Conservation (phyloP, 1,140 invertebrate genomes). For the Lasioglossum albipes region DNA sequence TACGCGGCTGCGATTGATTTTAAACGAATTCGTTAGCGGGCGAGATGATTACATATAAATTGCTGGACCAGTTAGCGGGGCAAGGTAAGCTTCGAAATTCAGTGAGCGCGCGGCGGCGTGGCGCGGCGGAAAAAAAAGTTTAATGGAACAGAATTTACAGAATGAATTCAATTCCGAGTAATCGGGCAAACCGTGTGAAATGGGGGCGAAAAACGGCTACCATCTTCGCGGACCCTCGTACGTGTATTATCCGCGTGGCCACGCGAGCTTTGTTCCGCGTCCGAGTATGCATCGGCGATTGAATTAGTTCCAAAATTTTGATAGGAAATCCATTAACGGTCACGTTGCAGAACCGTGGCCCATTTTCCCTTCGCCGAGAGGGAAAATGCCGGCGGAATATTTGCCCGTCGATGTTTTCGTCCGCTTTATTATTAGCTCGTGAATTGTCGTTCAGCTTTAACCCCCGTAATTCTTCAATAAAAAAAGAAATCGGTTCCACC, state of each 20-base stretch:
- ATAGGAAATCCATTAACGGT: slow-evolving; percentile 66
- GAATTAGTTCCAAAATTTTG: slow-evolving; percentile 66
- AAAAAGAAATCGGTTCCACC: too few relatives aligned
- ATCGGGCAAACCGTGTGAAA: not conserved
- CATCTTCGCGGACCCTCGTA: not conserved
- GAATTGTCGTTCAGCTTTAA: not conserved
- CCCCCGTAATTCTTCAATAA: too few relatives aligned
- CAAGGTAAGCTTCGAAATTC: not conserved
- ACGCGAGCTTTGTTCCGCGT: slow-evolving; percentile 10
- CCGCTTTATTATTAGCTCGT: not conserved
- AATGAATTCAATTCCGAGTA: not conserved
- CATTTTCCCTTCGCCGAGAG: slow-evolving; percentile 25
- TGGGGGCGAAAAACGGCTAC: not conserved
- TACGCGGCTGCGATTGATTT: too few relatives aligned
- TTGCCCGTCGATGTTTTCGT: slow-evolving; percentile 24
- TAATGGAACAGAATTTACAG: not conserved
- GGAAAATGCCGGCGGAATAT: slow-evolving; percentile 1
- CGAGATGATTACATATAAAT: not conserved
- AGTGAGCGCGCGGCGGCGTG: not conserved
- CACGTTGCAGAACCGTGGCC: slow-evolving; percentile 32
- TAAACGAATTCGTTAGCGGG: too few relatives aligned
- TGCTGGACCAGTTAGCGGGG: not conserved
- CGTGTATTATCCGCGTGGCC: not conserved
- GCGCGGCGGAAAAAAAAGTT: not conserved
- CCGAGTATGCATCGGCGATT: slow-evolving; percentile 55